phyloP scores from a whole-genome alignment of 2,888 invertebrate genomes.

The Oligia latruncula region DNA sequence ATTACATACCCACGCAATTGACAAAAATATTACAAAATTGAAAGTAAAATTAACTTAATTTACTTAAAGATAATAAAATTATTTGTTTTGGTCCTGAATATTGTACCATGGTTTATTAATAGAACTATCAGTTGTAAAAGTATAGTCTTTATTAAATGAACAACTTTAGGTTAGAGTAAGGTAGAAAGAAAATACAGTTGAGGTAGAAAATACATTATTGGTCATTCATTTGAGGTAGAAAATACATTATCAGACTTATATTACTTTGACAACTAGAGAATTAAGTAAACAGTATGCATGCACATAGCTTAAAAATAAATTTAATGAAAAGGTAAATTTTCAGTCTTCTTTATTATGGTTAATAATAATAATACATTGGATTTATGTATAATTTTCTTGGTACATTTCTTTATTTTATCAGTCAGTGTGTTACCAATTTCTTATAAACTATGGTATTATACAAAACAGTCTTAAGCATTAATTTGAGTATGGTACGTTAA shows the following conservation, averaged over 20 bases:
- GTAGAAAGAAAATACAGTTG: conserved; percentile 9
- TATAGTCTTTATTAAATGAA: not conserved
- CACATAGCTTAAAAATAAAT: not conserved
- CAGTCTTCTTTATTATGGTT: conserved; percentile 38
- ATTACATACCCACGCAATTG: not conserved
- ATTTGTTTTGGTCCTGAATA: conserved; percentile 17
- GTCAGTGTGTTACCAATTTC: conserved; percentile 13
- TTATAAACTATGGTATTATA: conserved; percentile 3
- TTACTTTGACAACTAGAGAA: conserved; percentile 12
- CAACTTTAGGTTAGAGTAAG: conserved; percentile 19
- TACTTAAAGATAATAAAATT: conserved; percentile 6
- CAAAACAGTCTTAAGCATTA: conserved; percentile 8
- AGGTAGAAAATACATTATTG: conserved; percentile 46
- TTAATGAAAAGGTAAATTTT: conserved; percentile 7
- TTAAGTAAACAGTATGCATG: conserved; percentile 1
- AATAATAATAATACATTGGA: conserved; percentile 15
- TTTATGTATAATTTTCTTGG: not conserved
- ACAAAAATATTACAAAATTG: conserved; percentile 4
- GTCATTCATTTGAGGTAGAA: conserved; percentile 46
- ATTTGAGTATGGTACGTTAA: conserved; percentile 57
- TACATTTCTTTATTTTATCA: conserved; percentile 20
- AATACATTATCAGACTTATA: conserved; percentile 37
- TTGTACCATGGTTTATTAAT: conserved; percentile 24
- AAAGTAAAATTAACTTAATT: conserved; percentile 3
- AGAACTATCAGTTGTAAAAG: not conserved